phyloP scores from a whole-genome alignment of 2,113 vertebrate species.

The Trematocara stigmaticum region DNA sequence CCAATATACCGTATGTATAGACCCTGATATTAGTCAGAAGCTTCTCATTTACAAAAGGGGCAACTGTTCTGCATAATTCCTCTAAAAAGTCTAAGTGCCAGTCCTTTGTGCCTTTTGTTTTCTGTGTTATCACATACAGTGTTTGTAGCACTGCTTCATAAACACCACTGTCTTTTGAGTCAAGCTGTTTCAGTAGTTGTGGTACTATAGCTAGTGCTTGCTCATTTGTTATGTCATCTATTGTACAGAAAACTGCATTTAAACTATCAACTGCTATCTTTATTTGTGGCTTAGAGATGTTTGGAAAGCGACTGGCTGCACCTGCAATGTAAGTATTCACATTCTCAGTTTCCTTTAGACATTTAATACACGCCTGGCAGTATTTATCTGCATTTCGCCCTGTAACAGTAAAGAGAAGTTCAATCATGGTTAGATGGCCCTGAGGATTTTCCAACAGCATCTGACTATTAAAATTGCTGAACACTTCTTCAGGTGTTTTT shows the following conservation, averaged over 20 bases:
- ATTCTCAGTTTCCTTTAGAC: constrained; percentile 33
- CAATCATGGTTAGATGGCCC: background rate
- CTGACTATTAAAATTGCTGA: background rate
- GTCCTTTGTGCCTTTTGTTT: too few relatives aligned
- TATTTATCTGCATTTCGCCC: fast-evolving
- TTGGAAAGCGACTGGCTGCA: constrained; percentile 21
- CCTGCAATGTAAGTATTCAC: background rate
- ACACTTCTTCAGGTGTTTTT: constrained; percentile 2
- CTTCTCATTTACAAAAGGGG: too few relatives aligned
- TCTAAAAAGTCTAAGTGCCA: too few relatives aligned
- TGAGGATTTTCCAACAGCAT: constrained; percentile 47
- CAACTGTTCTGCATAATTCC: too few relatives aligned
- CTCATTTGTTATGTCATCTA: constrained; percentile 30
- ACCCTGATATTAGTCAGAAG: background rate
- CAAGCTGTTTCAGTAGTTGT: constrained; percentile 9
- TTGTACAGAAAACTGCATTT: background rate
- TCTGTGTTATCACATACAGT: too few relatives aligned
- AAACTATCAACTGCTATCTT: fast-evolving
- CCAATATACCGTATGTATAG: constrained; percentile 16
- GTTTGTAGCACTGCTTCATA: too few relatives aligned
- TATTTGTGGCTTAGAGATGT: fast-evolving
- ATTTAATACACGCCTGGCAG: background rate
- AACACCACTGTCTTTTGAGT: fast-evolving
- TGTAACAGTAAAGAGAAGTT: background rate
- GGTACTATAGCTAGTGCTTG: background rate